phyloP scores from a whole-genome alignment of 2,113 vertebrate species.

The Ictidomys tridecemlineatus region DNA sequence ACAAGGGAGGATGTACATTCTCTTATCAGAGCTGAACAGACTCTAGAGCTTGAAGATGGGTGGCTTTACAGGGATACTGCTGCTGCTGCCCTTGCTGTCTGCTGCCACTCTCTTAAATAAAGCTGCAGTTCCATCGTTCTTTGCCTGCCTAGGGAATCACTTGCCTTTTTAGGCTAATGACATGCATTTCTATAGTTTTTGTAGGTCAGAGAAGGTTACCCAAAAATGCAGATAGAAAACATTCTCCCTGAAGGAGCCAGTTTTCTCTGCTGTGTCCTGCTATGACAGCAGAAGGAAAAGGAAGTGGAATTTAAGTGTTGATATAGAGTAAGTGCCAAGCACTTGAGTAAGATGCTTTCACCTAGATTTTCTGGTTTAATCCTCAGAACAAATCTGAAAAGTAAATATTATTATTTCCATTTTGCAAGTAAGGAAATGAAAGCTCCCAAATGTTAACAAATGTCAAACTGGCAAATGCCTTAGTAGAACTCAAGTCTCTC shows the following conservation, averaged over 20 bases:
- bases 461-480: background rate
- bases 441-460: constrained; percentile 29
- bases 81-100: background rate
- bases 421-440: background rate
- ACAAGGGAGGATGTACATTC: background rate
- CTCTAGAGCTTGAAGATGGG: background rate
- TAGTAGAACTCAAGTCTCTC: background rate
- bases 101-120: constrained; percentile 22
- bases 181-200: constrained; percentile 13
- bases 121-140: background rate
- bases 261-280: background rate
- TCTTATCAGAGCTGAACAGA: constrained; percentile 27
- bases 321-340: background rate
- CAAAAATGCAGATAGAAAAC: background rate
- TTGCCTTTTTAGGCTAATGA: constrained; percentile 36
- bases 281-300: background rate
- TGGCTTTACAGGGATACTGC: background rate
- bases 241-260: background rate
- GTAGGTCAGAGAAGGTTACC: background rate
- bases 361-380: constrained; percentile 50
- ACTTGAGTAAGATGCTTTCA: background rate
- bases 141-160: background rate
- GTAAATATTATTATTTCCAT: constrained; percentile 33
- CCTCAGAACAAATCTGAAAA: constrained; percentile 17
- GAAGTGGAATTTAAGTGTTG: constrained; percentile 11